phyloP scores from a whole-genome alignment of 2,888 invertebrate genomes.

The Drosophila pullipes region DNA sequence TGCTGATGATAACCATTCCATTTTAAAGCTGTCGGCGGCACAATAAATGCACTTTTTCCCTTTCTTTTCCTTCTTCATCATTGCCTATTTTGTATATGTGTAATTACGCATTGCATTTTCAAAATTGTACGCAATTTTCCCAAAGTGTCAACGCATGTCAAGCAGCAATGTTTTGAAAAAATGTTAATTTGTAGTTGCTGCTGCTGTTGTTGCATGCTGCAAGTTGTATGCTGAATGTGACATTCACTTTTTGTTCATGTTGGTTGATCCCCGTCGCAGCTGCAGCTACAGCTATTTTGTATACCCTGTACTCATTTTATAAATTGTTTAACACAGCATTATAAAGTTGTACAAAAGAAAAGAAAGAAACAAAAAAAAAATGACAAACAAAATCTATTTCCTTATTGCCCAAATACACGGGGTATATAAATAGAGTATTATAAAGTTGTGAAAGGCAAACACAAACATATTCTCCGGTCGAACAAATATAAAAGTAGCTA shows the following conservation, averaged over 20 bases:
- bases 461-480: background rate
- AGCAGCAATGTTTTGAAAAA: slow-evolving; percentile 53
- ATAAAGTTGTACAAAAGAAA: background rate
- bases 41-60: slow-evolving; percentile 48
- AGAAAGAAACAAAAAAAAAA: background rate
- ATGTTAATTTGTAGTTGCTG: slow-evolving; percentile 65
- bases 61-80: slow-evolving; percentile 14
- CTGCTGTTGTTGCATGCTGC: slow-evolving; percentile 36
- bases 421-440: background rate
- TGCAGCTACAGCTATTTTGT: slow-evolving; percentile 38
- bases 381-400: background rate
- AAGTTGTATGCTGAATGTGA: slow-evolving; percentile 28
- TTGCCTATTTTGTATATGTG: slow-evolving; percentile 19
- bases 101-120: slow-evolving; percentile 64
- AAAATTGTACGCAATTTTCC: slow-evolving; percentile 69
- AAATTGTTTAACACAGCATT: background rate
- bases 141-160: slow-evolving; percentile 73
- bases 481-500: background rate
- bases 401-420: background rate
- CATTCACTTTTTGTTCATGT: slow-evolving; percentile 48
- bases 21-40: slow-evolving; percentile 65
- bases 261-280: slow-evolving; percentile 31
- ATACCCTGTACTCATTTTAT: background rate
- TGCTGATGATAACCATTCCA: slow-evolving; percentile 65
- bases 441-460: background rate